Percentiles rank a stretch among this genome's conserved stretches.
phyloP scores from a whole-genome alignment of 92 coral and sea anemone genomes.

The Galaxea fascicularis region DNA sequence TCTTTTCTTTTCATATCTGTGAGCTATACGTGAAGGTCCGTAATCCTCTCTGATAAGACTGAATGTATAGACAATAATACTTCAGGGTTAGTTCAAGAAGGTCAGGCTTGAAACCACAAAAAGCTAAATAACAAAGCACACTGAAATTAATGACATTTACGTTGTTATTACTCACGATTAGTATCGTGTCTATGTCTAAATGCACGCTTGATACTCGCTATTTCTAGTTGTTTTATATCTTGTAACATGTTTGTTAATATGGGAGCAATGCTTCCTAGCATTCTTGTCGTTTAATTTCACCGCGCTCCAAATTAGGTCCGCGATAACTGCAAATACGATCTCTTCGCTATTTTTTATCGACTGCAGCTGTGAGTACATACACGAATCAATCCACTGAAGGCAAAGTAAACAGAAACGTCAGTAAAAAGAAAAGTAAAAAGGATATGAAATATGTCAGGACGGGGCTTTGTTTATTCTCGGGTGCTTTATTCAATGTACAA shows the following conservation, averaged over 20 bases:
- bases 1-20: not conserved
- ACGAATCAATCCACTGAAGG: too few relatives aligned
- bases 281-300: not conserved
- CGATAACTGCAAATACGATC: not conserved
- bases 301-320: not conserved
- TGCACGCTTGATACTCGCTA: not conserved
- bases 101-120: conserved; percentile 1
- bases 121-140: not conserved
- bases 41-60: not conserved
- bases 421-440: too few relatives aligned
- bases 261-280: not conserved
- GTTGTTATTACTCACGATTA: not conserved
- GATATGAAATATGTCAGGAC: too few relatives aligned
- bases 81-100: not conserved
- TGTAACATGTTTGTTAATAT: too few relatives aligned
- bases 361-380: too few relatives aligned
- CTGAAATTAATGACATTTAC: not conserved
- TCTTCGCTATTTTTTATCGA: too few relatives aligned
- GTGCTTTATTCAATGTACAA: too few relatives aligned
- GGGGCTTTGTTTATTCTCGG: too few relatives aligned
- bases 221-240: not conserved
- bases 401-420: too few relatives aligned
- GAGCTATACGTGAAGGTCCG: not conserved
- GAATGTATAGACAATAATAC: not conserved
- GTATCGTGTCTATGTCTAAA: too few relatives aligned